These are phyloP conservation scores for Drosophila serrata DNA, from an alignment of 1,140 invertebrate species.

Conservation along the genomic window DNA sequence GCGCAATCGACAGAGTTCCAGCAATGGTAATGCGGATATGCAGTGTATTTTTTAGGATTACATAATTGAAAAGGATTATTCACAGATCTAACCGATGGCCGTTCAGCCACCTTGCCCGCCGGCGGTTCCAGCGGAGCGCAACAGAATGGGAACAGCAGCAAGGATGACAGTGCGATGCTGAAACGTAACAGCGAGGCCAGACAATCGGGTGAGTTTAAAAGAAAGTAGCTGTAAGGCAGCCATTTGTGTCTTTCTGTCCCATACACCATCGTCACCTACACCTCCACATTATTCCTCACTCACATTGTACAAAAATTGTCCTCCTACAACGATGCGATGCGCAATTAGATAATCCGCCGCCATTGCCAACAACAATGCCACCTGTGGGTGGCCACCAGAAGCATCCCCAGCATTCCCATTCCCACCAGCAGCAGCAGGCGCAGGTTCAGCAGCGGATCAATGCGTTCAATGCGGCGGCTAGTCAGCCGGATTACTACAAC, in stretches of 20 bases:
- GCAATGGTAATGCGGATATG: conserved; percentile 46
- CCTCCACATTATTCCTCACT: conserved; percentile 35
- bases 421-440: conserved; percentile 62
- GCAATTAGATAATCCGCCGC: conserved; percentile 84
- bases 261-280: conserved; percentile 8
- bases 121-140: conserved; percentile 61
- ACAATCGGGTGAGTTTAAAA: conserved; percentile 74
- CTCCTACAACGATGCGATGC: conserved; percentile 36
- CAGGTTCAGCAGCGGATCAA: conserved; percentile 82
- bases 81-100: conserved; percentile 60
- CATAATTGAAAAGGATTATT: no score
- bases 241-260: conserved; percentile 31
- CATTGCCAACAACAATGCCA: conserved; percentile 84
- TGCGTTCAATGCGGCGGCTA: conserved; percentile 80
- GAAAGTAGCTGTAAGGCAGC: not conserved
- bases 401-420: conserved; percentile 65
- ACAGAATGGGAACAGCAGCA: conserved; percentile 70
- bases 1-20: conserved; percentile 75
- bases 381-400: conserved; percentile 71
- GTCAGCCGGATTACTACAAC: conserved; percentile 65
- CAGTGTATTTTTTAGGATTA: not conserved
- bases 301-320: conserved; percentile 52
- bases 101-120: conserved; percentile 71
- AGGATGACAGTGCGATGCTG: conserved; percentile 66
- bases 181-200: conserved; percentile 78